A percentile compares a stretch with the other conserved stretches of the same genome.
phyloP scores from a whole-genome alignment of 1,140 invertebrate genomes.

The Sweltsa coloradensis region DNA sequence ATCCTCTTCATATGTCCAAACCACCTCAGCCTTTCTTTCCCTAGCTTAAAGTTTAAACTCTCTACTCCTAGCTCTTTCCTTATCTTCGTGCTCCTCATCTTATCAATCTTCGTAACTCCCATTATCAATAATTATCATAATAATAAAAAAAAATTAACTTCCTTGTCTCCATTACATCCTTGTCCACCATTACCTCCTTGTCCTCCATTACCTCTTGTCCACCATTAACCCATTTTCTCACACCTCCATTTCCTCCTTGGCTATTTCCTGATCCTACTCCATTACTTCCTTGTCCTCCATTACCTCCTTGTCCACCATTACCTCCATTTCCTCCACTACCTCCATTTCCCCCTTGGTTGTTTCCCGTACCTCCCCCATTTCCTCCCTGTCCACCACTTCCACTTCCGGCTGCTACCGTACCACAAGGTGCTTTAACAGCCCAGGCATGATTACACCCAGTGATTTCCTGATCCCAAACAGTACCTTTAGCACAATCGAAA shows the following conservation, averaged over 20 bases:
- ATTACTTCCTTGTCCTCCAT: background rate
- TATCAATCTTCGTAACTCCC: too few relatives aligned
- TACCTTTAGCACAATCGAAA: constrained; percentile 49
- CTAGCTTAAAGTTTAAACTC: too few relatives aligned
- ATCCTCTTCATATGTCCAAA: too few relatives aligned
- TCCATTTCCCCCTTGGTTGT: background rate
- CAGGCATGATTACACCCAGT: constrained; percentile 46
- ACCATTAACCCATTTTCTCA: background rate
- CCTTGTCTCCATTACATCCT: background rate
- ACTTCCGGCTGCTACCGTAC: too few relatives aligned
- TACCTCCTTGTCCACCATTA: background rate
- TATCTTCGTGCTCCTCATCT: too few relatives aligned
- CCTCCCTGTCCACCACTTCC: background rate
- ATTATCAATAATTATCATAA: too few relatives aligned
- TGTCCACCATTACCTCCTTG: background rate
- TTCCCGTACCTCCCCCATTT: background rate
- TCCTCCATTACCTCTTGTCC: background rate
- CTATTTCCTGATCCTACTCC: too few relatives aligned
- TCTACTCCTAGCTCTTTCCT: too few relatives aligned
- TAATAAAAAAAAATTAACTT: too few relatives aligned
- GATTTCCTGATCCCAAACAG: constrained; percentile 46
- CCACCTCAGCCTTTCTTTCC: too few relatives aligned
- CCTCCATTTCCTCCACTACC: background rate
- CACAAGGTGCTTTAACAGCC: too few relatives aligned
- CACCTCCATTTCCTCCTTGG: background rate